A percentile compares a stretch with the other conserved stretches of the same genome.
phyloP scores from a whole-genome alignment of 2,888 invertebrate genomes.

The Cyclophora punctaria region DNA sequence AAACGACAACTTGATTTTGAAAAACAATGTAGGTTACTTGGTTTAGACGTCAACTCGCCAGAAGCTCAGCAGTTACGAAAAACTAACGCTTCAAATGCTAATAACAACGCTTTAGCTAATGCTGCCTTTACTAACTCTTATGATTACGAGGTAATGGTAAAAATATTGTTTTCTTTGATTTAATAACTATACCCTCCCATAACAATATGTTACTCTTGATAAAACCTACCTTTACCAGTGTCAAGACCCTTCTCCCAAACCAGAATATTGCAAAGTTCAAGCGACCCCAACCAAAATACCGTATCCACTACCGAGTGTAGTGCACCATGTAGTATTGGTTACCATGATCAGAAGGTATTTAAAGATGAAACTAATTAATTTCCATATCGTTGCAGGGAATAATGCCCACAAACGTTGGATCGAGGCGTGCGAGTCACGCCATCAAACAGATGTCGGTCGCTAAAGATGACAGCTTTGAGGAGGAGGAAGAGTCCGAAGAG shows the following conservation, averaged over 20 bases:
- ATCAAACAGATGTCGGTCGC: slow-evolving; percentile 67
- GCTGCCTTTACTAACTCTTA: slow-evolving; percentile 38
- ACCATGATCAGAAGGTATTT: not conserved
- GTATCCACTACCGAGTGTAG: no score
- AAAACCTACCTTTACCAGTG: no score
- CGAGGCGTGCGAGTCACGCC: slow-evolving; percentile 69
- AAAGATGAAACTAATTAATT: not conserved
- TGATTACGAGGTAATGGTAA: no score
- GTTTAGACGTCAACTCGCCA: slow-evolving; percentile 55
- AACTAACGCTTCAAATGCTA: slow-evolving; percentile 36
- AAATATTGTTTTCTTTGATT: no score
- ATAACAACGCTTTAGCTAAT: slow-evolving; percentile 48
- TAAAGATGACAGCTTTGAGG: slow-evolving; percentile 71
- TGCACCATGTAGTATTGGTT: no score
- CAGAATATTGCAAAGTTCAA: no score
- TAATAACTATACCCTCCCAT: no score
- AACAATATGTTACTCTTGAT: no score
- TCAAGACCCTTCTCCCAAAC: no score
- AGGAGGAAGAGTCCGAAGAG: slow-evolving; percentile 69
- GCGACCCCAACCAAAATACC: no score
- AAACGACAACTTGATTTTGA: slow-evolving; percentile 64
- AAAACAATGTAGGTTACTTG: slow-evolving; percentile 64
- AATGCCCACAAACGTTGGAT: slow-evolving; percentile 60
- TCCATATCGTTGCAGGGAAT: slow-evolving; percentile 50
- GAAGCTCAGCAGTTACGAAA: slow-evolving; percentile 52